Evolutionary conservation across 2,113 vertebrate genomes (phyloP), one percentile per base, ranked within the genome.

Genomic region (Podarcis cretensis): DNA sequence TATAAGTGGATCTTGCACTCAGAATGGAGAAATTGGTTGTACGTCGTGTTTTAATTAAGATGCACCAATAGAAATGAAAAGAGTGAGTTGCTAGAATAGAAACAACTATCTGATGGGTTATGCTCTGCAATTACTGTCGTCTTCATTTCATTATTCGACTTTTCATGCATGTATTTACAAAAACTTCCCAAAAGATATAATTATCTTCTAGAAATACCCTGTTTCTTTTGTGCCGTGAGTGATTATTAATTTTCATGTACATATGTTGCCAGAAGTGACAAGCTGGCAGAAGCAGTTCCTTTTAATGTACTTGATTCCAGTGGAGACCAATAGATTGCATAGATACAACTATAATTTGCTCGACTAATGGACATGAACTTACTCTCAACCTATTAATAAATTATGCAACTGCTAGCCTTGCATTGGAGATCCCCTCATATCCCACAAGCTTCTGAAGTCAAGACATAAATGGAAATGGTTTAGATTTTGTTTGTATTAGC

Each of bases 361-460:
- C 54, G 86, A 84, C 79, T 37, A 92, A 89, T 93, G 91, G 85
- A 90, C 90, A 88, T 69, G 71, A 89, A 30, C 81, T 90, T 90
- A 40, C 81, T 90, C 87, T 88, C 68, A 80, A 20, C 94, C 94
- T 95, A 93, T 93, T 96, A 92, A 93, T 96, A 93, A 93, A 93
- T 95, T 95, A 89, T 1, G 3, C 82, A 63, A 27, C 68, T 85
- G 84, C 77, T 88, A 85, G 84, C 66, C 1, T 0, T 74, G 87
- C 89, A 81, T n/a, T 40, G 90, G 0, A 0, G 57, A 87, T 90
- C 57, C 3, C 27, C 27, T 87, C 84, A 87, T 85, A 90, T 90
- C n/a, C 80, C 23, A n/a, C 1, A 37, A 83, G 93, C 48, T 88
- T 79, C 90, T 90, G 75, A 79, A 90, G 40, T 30, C 1, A 54